Percentiles rank a stretch among this genome's conserved stretches.
These are phyloP conservation scores for Fukomys damarensis DNA, from an alignment of 2,113 vertebrate genomes.

Conservation along the genomic window DNA sequence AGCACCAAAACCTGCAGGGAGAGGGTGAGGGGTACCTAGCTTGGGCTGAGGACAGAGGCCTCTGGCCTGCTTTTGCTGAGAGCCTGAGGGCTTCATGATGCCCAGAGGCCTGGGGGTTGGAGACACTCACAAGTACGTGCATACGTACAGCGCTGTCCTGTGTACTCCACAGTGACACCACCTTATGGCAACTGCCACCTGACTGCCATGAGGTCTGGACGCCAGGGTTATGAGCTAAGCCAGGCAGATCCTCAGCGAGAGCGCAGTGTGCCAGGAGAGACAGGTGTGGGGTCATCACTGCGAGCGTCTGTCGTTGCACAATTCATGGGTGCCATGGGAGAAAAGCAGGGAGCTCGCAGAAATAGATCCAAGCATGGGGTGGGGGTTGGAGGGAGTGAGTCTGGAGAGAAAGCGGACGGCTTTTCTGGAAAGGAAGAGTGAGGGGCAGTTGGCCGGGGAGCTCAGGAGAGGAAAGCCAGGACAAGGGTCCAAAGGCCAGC, in stretches of 20 bases:
- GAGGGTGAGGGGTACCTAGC: not conserved
- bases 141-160: accelerated
- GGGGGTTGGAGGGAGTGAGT: not conserved
- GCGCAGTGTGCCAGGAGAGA: not conserved
- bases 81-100: not conserved
- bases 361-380: accelerated
- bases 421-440: not conserved
- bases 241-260: not conserved
- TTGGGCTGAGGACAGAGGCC: not conserved
- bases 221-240: not conserved
- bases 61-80: not conserved
- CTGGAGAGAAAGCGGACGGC: too few species aligned
- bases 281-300: not conserved
- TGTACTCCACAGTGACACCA: accelerated
- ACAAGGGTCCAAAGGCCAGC: not conserved
- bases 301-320: not conserved
- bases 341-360: not conserved
- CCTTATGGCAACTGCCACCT: not conserved
- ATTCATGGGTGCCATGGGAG: not conserved
- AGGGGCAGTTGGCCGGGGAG: not conserved
- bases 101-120: not conserved
- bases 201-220: not conserved
- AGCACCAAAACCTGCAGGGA: not conserved
- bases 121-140: not conserved
- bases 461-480: not conserved